Base-by-base conservation (phyloP, 2,888 invertebrate species). In the Napeogenes sylphis region DNA sequence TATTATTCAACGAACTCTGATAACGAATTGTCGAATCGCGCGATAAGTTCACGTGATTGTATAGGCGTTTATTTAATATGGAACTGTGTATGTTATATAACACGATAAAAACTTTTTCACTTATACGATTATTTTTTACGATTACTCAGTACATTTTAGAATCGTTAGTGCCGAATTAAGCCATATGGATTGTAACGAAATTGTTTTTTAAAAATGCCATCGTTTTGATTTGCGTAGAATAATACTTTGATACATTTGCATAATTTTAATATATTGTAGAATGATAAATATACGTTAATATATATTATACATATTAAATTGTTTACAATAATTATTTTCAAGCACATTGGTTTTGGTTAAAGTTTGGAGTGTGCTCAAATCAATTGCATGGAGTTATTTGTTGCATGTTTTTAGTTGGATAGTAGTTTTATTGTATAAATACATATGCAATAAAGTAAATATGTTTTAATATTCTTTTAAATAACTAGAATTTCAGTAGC, bases 221-320 rank as follows among this genome's bases (percentile, higher is more conserved):
- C 70, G 68, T 68, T 42, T 68, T 72, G 65, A 68, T 66, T 71
- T 73, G 68, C 71, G 70, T 68, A 70, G 70, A 62, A 57, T 59
- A 62, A 63, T 61, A 61, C 47, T 70, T 67, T 69, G 65, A 69
- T 72, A 65, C 67, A 67, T 66, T 68, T 65, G 65, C 65, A 69
- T 69, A 66, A 73, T 70, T 76, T 75, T 73, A 73, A 68, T 73
- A 74, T 79, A 74, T 77, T 76, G 76, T 77, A 76, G 69, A 71
- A 71, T 77, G 79, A 78, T 76, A 71, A 71, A 71, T 81, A 78
- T 80, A 73, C 73, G 69, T 77, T 62, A 59, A 62, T 64, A 58
- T 60, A 55, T 62, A 62, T 62, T 62, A 66, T 65, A 60, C 56
- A 58, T 64, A 58, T 61, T 63, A 46, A 63, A 63, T 63, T 65